Evolutionary conservation across 2,113 vertebrate genomes (phyloP), one percentile per base, ranked within the genome.

Genomic region (Vireo altiloquus): DNA sequence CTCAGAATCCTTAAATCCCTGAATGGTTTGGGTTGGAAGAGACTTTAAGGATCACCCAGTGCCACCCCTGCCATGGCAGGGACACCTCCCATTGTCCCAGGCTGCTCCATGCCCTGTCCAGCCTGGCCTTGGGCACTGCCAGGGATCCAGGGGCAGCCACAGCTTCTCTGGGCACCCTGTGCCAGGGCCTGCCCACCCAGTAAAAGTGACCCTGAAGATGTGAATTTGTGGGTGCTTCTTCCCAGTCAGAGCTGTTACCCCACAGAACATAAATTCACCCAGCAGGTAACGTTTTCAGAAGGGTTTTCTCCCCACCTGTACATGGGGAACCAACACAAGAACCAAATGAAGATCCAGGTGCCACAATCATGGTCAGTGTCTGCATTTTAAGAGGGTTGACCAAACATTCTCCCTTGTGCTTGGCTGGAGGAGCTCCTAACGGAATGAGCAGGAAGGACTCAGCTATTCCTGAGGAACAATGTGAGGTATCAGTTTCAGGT

Each of bases 41-140:
- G 22, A 40, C 30, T 4, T 31, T 1, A 13, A 35, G 22, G 3
- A 0, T 0, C 30, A 68, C 0, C 46, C 28, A 5, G 4, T 12
- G 1, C 9, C 87, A n/a, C 15, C 37, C 16, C 24, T 44, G 50
- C 18, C 68, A 33, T 4, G 22, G 15, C 61, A 82, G 53, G 30
- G 46, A 40, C 61, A 60, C 8, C 40, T 47, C 0, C 47, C 61
- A 18, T 39, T 21, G 3, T 21, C 24, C 78, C 53, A 68, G 46
- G 37, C 0, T 46, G 87, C 3, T 75, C 61, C 46, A 3, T 60
- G 1, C 6, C 19, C 24, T 1, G 2, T 42, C 71, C 69, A 82
- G 0, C 30, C 87, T 25, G 69, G 53, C 61, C 78, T 31, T 1
- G 61, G 61, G 0, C 87, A 76, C 25, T 54, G 0, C 70, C 79